Conservation (phyloP, 2,888 invertebrate genomes). For the Pedicia rivosa region DNA sequence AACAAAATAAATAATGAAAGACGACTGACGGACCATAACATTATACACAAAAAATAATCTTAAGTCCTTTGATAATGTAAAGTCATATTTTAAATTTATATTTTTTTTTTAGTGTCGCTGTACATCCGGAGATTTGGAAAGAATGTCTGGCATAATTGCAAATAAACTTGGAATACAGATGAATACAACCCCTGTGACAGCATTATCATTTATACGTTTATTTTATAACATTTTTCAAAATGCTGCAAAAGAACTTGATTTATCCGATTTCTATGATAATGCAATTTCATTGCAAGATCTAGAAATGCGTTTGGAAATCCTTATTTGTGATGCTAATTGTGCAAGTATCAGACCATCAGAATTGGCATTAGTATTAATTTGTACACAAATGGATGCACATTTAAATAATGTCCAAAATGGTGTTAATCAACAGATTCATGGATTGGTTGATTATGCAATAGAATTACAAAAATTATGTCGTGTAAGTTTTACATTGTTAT, state of each 20-base stretch:
- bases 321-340: slow-evolving; percentile 58
- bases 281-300: slow-evolving; percentile 42
- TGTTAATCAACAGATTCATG: slow-evolving; percentile 38
- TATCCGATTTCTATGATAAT: slow-evolving; percentile 35
- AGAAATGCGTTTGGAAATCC: slow-evolving; percentile 53
- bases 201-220: slow-evolving; percentile 52
- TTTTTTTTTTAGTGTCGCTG: slow-evolving; percentile 61
- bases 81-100: neutral
- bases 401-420: slow-evolving; percentile 26
- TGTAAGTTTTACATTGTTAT: slow-evolving; percentile 31
- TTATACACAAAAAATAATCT: no score
- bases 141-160: slow-evolving; percentile 71
- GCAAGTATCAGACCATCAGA: slow-evolving; percentile 57
- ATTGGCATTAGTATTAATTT: slow-evolving; percentile 61
- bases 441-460: slow-evolving; percentile 51
- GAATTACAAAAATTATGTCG: slow-evolving; percentile 56
- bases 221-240: slow-evolving; percentile 44
- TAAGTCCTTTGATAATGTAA: no score
- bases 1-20: no score
- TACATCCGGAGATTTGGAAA: slow-evolving; percentile 65
- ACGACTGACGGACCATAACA: no score
- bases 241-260: slow-evolving; percentile 36
- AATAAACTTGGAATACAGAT: slow-evolving; percentile 55
- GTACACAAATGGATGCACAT: slow-evolving; percentile 46
- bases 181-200: slow-evolving; percentile 40